Evolutionary conservation across 2,113 vertebrate species (phyloP), one percentile per base, ranked within the genome.

Genomic region (Hypocryptadius cinnamomeus): DNA sequence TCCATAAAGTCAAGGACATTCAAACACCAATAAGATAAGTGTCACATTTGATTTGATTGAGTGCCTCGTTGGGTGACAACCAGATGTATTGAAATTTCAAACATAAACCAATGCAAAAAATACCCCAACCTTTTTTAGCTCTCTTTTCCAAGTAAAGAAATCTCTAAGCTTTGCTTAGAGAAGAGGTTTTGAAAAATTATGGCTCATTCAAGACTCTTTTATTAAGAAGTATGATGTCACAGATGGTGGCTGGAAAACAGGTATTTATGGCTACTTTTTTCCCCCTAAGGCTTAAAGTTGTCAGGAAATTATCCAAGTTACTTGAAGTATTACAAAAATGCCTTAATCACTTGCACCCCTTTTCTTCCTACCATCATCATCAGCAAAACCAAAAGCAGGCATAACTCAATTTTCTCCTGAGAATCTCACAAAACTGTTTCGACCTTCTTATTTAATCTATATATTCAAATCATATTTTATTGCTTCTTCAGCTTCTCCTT

Each of bases 1-100:
- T 57, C 22, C 2, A 1, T 53, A 5, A 87, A 47, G 33, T 73
- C 25, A 50, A 80, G 33, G 28, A 30, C 18, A 10, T 79, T 64
- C 30, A 60, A 81, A 71, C 31, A 40, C 2, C 0, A 0, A 15
- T 24, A 48, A 76, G 35, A 6, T 35, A 63, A 66, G 35, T n/a
- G 54, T 33, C 54, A 15, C 21, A 57, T 57, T 57, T 57, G 54
- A n/a, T n/a, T 57, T 57, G 54, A 56, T 19, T 76, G 21, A 48
- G 63, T 42, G n/a, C 48, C 61, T 39, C 14, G 7, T 10, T 45
- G 33, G 33, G 19, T 69, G 25, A 79, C 47, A 40, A 8, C 2
- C 28, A 87, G 21, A 45, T 13, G 17, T 30, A 44, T 1, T 79
- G 68, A 79, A 77, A 65, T 73, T 37, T 28, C n/a, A 51, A 44